phyloP scores from a whole-genome alignment of 1,140 invertebrate genomes.

The Drosophila nannoptera region DNA sequence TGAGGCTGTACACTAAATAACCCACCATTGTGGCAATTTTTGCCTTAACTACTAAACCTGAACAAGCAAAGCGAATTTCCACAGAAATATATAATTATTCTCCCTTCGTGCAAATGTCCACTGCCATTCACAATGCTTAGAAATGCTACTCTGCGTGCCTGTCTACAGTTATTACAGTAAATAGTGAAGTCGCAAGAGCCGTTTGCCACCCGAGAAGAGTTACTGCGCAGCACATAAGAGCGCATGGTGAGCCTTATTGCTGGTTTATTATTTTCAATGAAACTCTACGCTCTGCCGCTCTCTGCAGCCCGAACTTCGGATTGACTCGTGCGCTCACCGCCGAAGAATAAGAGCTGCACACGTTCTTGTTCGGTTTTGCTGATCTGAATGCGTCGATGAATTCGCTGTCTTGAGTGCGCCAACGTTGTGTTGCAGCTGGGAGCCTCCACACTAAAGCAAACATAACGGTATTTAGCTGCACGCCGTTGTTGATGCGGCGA shows the following conservation, averaged over 20 bases:
- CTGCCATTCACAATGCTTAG: background rate
- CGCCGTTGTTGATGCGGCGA: constrained; percentile 31
- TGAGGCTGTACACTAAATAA: background rate
- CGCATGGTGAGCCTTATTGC: background rate
- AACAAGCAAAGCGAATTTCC: background rate
- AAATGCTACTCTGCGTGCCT: no score
- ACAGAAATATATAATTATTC: background rate
- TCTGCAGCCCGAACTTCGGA: background rate
- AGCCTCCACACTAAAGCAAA: constrained; percentile 48
- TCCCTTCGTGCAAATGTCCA: background rate
- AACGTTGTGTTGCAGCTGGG: background rate
- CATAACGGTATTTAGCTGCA: constrained; percentile 59
- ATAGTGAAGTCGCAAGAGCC: constrained; percentile 10
- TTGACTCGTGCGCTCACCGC: constrained; percentile 1
- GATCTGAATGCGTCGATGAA: constrained; percentile 18
- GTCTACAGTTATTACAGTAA: no score
- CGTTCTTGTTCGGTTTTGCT: background rate
- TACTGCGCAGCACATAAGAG: background rate
- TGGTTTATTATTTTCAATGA: background rate
- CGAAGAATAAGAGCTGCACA: background rate
- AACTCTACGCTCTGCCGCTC: background rate
- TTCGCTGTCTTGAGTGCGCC: constrained; percentile 5
- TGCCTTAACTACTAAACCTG: background rate
- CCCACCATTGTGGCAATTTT: background rate
- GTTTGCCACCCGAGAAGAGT: constrained; percentile 4